A percentile compares a stretch with the other conserved stretches of the same genome.
Conservation (phyloP, 2,888 invertebrate genomes). For the Eilema sororculum region DNA sequence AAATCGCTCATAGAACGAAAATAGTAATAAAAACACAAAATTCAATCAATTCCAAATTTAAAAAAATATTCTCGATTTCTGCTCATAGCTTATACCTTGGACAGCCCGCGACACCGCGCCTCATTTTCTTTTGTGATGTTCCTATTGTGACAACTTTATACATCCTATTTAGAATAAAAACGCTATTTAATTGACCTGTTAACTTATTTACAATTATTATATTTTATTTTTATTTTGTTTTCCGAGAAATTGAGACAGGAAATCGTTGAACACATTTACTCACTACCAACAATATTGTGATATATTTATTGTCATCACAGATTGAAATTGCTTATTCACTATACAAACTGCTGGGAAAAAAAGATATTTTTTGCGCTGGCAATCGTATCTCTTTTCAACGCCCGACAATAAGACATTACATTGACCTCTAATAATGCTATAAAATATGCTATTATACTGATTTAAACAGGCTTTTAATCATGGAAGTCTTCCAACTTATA, state of each 20-base stretch:
- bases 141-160: constrained; percentile 66
- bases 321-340: constrained; percentile 32
- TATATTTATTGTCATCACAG: constrained; percentile 36
- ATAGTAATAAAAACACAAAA: not conserved
- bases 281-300: constrained; percentile 27
- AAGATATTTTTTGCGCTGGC: constrained; percentile 23
- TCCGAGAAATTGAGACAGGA: constrained; percentile 31
- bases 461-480: not conserved
- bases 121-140: constrained; percentile 58
- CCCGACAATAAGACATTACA: constrained; percentile 23
- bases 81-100: constrained; percentile 47
- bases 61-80: not conserved
- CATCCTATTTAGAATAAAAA: constrained; percentile 51
- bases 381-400: constrained; percentile 27
- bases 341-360: not conserved
- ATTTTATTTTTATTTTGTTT: constrained; percentile 32
- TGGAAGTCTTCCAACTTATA: not conserved
- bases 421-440: constrained; percentile 35
- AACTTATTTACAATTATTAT: constrained; percentile 57
- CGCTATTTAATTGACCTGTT: constrained; percentile 48
- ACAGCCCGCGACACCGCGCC: constrained; percentile 1
- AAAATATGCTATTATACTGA: constrained; percentile 21
- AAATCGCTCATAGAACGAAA: too few species aligned
- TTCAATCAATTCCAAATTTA: not conserved
- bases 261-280: constrained; percentile 21